Conservation (phyloP, 2,888 invertebrate species). For the Platycheirus albimanus region DNA sequence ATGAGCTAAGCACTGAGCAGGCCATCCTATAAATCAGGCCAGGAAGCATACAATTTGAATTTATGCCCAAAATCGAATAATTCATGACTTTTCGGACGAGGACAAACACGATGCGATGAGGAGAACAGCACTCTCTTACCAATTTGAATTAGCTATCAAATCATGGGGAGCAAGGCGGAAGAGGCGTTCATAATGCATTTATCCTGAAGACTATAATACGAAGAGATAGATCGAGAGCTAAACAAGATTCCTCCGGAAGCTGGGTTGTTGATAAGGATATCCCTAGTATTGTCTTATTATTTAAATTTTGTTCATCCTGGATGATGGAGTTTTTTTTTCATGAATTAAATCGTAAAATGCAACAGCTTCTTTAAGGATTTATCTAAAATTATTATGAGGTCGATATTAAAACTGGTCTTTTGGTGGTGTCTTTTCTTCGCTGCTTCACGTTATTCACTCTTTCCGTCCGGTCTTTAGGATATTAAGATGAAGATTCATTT, state of each 20-base stretch:
- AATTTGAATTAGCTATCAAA: conserved; percentile 68
- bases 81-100: conserved; percentile 67
- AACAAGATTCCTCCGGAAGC: conserved; percentile 7
- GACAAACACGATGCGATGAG: too few relatives aligned
- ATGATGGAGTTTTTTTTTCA: conserved; percentile 12
- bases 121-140: conserved; percentile 28
- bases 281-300: conserved; percentile 37
- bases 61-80: conserved; percentile 72
- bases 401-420: conserved; percentile 21
- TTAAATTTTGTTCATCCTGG: not conserved
- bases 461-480: not conserved
- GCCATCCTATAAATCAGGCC: conserved; percentile 63
- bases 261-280: conserved; percentile 46
- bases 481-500: conserved; percentile 70
- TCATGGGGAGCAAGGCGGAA: conserved; percentile 54
- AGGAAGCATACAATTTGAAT: conserved; percentile 66
- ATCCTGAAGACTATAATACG: not conserved
- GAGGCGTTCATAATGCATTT: conserved; percentile 63
- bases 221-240: not conserved
- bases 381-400: conserved; percentile 33
- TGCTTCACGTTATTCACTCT: not conserved
- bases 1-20: conserved; percentile 13
- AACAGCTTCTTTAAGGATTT: conserved; percentile 63
- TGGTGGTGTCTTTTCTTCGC: not conserved
- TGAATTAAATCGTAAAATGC: conserved; percentile 60